A percentile compares a stretch with the other conserved stretches of the same genome.
Conservation (phyloP, 2,113 vertebrate genomes). For the Ariopsis seemanni region DNA sequence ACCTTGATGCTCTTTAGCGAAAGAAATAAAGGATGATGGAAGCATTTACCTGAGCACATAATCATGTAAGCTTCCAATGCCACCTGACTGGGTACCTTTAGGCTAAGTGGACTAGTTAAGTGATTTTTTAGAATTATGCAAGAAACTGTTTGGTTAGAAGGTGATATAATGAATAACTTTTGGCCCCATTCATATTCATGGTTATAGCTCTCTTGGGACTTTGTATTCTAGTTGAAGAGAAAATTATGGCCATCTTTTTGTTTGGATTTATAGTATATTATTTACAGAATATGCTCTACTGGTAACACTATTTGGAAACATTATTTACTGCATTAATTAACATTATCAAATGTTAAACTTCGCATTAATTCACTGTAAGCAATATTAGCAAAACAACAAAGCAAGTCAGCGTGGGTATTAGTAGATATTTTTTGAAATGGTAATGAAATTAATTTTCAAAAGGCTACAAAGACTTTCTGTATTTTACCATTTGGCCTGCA, state of each 20-base stretch:
- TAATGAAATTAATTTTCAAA: background rate
- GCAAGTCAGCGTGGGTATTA: background rate
- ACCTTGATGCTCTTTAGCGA: slow-evolving; percentile 12
- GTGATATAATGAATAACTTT: slow-evolving; percentile 38
- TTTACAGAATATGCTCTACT: background rate
- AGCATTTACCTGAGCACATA: background rate
- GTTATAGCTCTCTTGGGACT: slow-evolving; percentile 14
- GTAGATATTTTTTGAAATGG: background rate
- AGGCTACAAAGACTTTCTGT: background rate
- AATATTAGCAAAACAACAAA: background rate
- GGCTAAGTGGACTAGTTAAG: slow-evolving; percentile 26
- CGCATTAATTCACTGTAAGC: background rate
- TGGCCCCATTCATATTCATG: slow-evolving; percentile 46
- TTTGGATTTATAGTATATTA: slow-evolving; percentile 12
- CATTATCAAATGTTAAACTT: background rate
- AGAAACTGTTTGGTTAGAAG: slow-evolving; percentile 24
- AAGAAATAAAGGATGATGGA: background rate
- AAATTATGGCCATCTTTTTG: background rate
- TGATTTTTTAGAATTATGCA: slow-evolving; percentile 36
- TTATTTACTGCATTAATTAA: background rate
- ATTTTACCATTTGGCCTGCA: background rate
- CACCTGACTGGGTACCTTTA: slow-evolving; percentile 5
- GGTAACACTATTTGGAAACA: background rate
- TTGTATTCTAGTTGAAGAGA: slow-evolving; percentile 13
- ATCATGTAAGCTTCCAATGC: background rate